Conservation (phyloP, 2,888 invertebrate genomes). For the Incurvaria masculella region DNA sequence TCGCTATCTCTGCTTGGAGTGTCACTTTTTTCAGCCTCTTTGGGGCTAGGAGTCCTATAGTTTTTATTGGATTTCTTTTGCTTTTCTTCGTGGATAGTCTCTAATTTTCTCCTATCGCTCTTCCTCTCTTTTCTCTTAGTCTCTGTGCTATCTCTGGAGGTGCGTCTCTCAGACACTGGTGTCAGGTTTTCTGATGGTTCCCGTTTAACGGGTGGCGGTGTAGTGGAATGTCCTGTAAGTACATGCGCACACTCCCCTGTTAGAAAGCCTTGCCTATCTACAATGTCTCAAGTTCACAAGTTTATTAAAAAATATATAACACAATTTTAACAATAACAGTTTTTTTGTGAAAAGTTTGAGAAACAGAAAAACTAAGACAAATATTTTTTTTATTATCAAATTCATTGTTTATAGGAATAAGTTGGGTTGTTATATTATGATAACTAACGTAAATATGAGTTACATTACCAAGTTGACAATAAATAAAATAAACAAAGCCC, state of each 20-base stretch:
- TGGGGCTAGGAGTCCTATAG: slow-evolving; percentile 36
- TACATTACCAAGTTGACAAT: too few species aligned
- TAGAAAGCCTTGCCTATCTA: too few species aligned
- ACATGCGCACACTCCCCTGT: background rate
- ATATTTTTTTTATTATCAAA: too few species aligned
- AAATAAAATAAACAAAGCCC: too few species aligned
- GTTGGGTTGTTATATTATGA: too few species aligned
- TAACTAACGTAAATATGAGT: too few species aligned
- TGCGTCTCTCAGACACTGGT: slow-evolving; percentile 24
- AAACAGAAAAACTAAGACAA: too few species aligned
- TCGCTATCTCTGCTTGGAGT: slow-evolving; percentile 37
- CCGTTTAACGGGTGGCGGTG: slow-evolving; percentile 35
- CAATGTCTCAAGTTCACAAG: too few species aligned
- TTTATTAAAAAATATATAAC: background rate
- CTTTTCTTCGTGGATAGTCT: slow-evolving; percentile 35
- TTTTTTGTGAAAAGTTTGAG: too few species aligned
- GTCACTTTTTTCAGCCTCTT: slow-evolving; percentile 21
- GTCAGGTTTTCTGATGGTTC: slow-evolving; percentile 37
- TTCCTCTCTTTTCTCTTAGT: slow-evolving; percentile 22
- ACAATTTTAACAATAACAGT: too few species aligned
- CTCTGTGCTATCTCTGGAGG: slow-evolving; percentile 26
- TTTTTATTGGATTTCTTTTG: slow-evolving; percentile 28
- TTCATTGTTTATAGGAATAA: too few species aligned
- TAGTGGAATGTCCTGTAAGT: slow-evolving; percentile 34
- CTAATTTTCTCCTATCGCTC: slow-evolving; percentile 34